Percentiles rank a stretch among this genome's conserved stretches.
These are phyloP conservation scores for Dipodomys spectabilis DNA, from an alignment of 2,113 vertebrate species.

Conservation along the genomic window DNA sequence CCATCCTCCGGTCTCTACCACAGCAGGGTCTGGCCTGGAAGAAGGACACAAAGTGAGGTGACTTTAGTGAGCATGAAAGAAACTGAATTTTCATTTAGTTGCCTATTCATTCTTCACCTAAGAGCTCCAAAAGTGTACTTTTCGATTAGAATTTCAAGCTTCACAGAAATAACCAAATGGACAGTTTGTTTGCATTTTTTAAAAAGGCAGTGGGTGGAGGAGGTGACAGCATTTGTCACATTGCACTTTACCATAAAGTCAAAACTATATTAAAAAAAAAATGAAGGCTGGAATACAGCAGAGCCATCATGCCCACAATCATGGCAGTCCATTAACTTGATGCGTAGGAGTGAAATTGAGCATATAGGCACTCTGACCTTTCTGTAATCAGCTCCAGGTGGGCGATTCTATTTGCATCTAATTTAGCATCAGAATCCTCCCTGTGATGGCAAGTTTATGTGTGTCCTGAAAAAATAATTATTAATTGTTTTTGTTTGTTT, in stretches of 20 bases:
- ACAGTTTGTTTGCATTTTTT: constrained; percentile 42
- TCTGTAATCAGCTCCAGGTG: constrained; percentile 67
- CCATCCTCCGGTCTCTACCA: background rate
- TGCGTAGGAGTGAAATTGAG: constrained; percentile 55
- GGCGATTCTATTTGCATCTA: constrained; percentile 67
- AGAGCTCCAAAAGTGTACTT: background rate
- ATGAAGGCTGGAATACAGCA: constrained; percentile 37
- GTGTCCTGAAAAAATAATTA: constrained; percentile 68
- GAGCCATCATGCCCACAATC: constrained; percentile 32
- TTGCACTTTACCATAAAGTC: constrained; percentile 9
- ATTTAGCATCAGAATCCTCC: constrained; percentile 64
- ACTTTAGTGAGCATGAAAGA: background rate
- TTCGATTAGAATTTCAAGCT: constrained; percentile 24
- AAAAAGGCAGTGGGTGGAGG: background rate
- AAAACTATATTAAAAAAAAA: constrained; percentile 25
- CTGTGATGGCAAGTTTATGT: constrained; percentile 51
- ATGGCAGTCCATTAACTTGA: background rate
- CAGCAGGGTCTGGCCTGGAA: background rate
- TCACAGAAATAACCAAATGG: constrained; percentile 47
- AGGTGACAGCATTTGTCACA: background rate
- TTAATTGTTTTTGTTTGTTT: constrained; percentile 41
- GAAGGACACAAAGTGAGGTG: rapidly evolving
- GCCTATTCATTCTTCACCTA: background rate
- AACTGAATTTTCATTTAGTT: background rate
- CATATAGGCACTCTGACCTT: constrained; percentile 39